Base-by-base conservation (phyloP, 2,797 vertebrate genomes). In the Pantherophis vulpinus region DNA sequence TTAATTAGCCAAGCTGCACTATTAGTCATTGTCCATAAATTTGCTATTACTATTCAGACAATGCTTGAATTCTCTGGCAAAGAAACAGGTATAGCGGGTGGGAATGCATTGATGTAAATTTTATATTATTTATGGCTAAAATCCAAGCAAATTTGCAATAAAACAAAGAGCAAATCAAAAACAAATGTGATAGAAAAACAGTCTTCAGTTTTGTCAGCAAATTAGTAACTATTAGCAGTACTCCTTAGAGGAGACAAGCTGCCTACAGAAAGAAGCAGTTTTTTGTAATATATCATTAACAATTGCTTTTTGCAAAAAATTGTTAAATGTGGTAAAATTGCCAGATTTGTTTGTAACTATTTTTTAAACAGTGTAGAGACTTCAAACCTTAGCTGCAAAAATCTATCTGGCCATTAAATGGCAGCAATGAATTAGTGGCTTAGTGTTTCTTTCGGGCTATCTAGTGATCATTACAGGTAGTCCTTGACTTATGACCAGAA, bases 1-100 rank as follows among this genome's bases (percentile, higher is more conserved):
- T 97, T 98, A 98, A 98, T 98, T 98, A 98, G 96, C 96, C 96
- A 88, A 96, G 97, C 96, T 95, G 95, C 88, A 87, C 96, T 97
- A 97, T 98, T 98, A 97, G 96, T 97, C 96, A 97, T 97, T 97
- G 95, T 91, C 94, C 94, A 91, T 96, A 97, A 97, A 96, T 96
- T 96, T 95, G 92, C 94, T 96, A 93, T 97, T 97, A 93, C 95
- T 90, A 97, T 97, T 97, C 97, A 97, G 95, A 94, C 97, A 96
- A 97, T 96, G 96, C 74, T 92, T 96, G 96, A 97, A 96, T 97
- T 97, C 96, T 94, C 95, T 95, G 96, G 96, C 96, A 97, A 95
- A 97, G 96, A 92, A 95, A 92, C 96, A 94, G 87, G 93, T 88
- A 94, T 42, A 37, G 70, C 32, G 0, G 18, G 37, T 25, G 93